A percentile compares a stretch with the other conserved stretches of the same genome.
These are phyloP conservation scores for Crocuta crocuta DNA, from an alignment of 2,113 vertebrate species.

Conservation along the genomic window DNA sequence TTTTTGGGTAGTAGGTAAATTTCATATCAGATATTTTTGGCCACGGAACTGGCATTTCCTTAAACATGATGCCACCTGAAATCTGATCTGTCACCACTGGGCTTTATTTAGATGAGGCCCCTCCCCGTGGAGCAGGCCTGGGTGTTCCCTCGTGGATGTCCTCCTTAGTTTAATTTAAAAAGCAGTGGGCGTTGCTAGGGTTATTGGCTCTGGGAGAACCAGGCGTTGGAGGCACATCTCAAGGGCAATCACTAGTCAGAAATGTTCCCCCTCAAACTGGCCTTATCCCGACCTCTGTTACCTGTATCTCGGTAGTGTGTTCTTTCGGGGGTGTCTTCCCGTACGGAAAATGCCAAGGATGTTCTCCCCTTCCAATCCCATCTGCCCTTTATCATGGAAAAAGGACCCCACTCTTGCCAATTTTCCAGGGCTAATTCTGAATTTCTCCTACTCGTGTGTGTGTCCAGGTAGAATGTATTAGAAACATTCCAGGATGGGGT, in stretches of 20 bases:
- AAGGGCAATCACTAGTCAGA: neutral
- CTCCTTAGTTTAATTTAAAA: neutral
- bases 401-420: neutral
- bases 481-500: neutral
- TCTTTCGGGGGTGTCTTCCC: neutral
- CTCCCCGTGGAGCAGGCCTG: too few species aligned
- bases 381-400: neutral
- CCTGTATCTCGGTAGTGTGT: neutral
- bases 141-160: too few species aligned
- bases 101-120: neutral
- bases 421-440: neutral
- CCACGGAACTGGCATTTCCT: neutral
- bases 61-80: neutral
- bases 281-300: neutral
- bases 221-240: neutral
- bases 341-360: neutral
- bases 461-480: neutral
- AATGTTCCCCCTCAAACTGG: neutral
- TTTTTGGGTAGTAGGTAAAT: neutral
- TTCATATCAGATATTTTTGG: neutral
- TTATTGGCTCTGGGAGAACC: too few species aligned
- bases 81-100: neutral
- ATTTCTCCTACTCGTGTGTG: neutral
- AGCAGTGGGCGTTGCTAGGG: neutral
- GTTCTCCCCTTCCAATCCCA: too few species aligned